Percentiles rank a stretch among this genome's conserved stretches.
Evolutionary conservation across 2,797 vertebrate genomes (phyloP).

Genomic region (Pteropus rufus): DNA sequence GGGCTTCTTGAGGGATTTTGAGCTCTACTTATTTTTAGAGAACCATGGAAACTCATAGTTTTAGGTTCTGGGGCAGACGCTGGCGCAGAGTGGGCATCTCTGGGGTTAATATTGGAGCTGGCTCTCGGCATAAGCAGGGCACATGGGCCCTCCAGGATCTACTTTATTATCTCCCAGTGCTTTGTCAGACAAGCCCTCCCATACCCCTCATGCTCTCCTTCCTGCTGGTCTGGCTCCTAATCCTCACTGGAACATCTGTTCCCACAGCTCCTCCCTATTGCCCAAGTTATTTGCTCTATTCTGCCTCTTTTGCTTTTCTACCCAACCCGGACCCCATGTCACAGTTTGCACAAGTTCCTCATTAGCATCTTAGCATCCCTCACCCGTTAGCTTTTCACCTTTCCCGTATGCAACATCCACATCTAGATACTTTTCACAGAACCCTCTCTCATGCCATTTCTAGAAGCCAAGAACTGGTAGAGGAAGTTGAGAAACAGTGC

Average conservation of each 20-base stretch:
- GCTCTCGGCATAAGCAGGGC: background rate
- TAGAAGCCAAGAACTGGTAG: background rate
- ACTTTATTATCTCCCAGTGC: background rate
- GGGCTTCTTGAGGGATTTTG: background rate
- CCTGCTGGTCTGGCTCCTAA: background rate
- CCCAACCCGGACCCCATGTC: accelerated
- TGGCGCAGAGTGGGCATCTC: background rate
- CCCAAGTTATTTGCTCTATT: background rate
- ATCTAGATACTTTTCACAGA: background rate
- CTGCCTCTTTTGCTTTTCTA: background rate
- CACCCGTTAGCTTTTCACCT: background rate
- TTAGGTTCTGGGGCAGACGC: background rate
- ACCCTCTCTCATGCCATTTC: background rate
- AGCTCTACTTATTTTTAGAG: background rate
- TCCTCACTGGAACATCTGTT: background rate
- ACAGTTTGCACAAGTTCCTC: background rate
- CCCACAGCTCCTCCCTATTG: background rate
- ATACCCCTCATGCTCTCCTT: background rate
- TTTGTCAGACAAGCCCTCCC: background rate
- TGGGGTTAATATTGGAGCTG: background rate
- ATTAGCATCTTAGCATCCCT: background rate
- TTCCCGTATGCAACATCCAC: background rate
- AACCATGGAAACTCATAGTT: background rate
- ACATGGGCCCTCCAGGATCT: accelerated
- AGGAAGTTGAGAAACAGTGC: background rate